Conservation (phyloP, 2,888 invertebrate species). For the Enchytraeus crypticus region DNA sequence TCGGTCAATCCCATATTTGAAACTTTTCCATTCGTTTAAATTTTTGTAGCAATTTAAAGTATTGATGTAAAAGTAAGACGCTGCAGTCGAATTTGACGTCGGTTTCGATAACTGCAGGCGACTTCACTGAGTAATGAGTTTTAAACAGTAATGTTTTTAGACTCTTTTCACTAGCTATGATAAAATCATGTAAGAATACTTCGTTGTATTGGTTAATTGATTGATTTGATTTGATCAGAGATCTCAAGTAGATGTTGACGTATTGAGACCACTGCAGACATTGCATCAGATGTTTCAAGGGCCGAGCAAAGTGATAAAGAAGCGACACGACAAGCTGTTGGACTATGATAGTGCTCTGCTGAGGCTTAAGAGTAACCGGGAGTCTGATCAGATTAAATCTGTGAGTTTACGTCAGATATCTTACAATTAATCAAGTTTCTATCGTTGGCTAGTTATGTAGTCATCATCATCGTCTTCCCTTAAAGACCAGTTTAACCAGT, state of each 20-base stretch:
- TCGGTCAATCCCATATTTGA: too few species aligned
- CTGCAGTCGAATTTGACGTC: background rate
- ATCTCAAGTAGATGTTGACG: conserved; percentile 48
- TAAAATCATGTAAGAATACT: too few species aligned
- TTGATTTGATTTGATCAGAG: conserved; percentile 35
- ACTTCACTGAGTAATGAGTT: too few species aligned
- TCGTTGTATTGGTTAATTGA: too few species aligned
- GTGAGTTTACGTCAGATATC: conserved; percentile 14
- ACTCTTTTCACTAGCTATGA: too few species aligned
- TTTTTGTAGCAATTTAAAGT: too few species aligned
- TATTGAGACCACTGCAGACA: conserved; percentile 49
- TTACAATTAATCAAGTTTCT: background rate
- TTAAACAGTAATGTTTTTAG: too few species aligned
- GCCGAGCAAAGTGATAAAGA: conserved; percentile 55
- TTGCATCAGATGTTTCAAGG: conserved; percentile 52
- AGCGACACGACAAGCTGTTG: conserved; percentile 56
- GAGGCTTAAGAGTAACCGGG: conserved; percentile 49
- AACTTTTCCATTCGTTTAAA: too few species aligned
- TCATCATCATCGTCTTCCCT: too few species aligned
- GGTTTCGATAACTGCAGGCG: background rate
- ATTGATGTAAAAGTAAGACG: background rate
- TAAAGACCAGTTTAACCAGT: too few species aligned
- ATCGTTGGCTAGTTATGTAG: too few species aligned
- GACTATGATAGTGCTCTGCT: conserved; percentile 52
- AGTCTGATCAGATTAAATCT: conserved; percentile 38